These are phyloP conservation scores for Hemiscyllium ocellatum DNA, from an alignment of 2,113 vertebrate species.

Conservation along the genomic window DNA sequence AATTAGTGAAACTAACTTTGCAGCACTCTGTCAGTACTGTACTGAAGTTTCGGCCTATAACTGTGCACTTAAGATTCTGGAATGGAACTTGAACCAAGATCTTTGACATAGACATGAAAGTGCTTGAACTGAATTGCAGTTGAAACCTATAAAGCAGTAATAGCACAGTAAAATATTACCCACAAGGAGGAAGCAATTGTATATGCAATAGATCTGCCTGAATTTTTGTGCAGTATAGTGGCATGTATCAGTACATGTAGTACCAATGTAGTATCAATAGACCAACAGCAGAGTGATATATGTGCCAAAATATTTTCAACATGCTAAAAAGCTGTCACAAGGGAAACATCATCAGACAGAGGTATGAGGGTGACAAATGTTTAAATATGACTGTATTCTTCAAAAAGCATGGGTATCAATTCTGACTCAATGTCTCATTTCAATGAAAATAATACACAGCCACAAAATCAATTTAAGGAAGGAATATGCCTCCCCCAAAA, in stretches of 20 bases:
- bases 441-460: not conserved
- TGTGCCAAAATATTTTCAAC: not conserved
- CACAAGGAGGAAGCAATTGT: not conserved
- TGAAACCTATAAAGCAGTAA: not conserved
- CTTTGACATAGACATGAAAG: not conserved
- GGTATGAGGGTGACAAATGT: not conserved
- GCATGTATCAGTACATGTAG: too few relatives aligned
- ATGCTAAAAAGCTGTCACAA: not conserved
- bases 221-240: not conserved
- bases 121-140: too few relatives aligned
- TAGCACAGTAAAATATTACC: not conserved
- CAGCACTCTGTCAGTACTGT: not conserved
- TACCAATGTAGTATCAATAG: too few relatives aligned
- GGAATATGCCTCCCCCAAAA: not conserved
- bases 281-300: not conserved
- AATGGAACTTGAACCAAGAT: not conserved
- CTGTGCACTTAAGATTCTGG: not conserved
- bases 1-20: not conserved
- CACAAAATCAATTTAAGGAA: not conserved
- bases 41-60: not conserved
- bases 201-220: not conserved
- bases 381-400: not conserved
- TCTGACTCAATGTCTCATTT: not conserved
- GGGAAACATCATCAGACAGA: not conserved
- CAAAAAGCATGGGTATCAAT: not conserved